Evolutionary conservation across 2,888 invertebrate species (phyloP).

Genomic region (Cephus pulcher): DNA sequence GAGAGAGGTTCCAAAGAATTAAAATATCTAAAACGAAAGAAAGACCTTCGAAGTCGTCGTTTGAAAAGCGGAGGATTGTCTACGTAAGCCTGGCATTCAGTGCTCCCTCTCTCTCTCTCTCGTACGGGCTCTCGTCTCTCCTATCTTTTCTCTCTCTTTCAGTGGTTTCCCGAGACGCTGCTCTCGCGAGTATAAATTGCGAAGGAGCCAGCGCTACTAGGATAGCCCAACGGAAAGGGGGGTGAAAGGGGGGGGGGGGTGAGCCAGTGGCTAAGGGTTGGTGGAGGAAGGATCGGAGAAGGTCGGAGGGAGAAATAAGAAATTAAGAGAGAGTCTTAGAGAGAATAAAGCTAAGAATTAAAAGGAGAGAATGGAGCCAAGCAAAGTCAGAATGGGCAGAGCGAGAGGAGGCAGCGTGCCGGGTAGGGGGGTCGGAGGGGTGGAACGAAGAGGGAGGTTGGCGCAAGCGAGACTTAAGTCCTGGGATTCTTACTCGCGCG

Average conservation of each 20-base stretch:
- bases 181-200: constrained; percentile 61
- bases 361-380: constrained; percentile 41
- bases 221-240: constrained; percentile 43
- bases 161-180: constrained; percentile 18
- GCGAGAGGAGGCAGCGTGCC: constrained; percentile 25
- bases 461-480: constrained; percentile 61
- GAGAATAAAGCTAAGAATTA: constrained; percentile 68
- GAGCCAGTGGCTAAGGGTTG: constrained; percentile 8
- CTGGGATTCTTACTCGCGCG: constrained; percentile 66
- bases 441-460: constrained; percentile 24
- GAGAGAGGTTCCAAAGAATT: constrained; percentile 62
- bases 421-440: constrained; percentile 18
- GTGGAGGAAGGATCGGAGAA: constrained; percentile 10
- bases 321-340: constrained; percentile 67
- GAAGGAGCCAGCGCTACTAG: constrained; percentile 14
- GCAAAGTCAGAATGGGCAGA: constrained; percentile 25
- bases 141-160: constrained; percentile 26
- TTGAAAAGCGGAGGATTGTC: constrained; percentile 64
- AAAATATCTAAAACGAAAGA: constrained; percentile 64
- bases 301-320: constrained; percentile 60
- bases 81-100: constrained; percentile 64
- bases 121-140: constrained; percentile 32
- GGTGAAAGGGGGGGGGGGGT: constrained; percentile 22
- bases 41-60: constrained; percentile 57
- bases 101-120: constrained; percentile 49